Base-by-base conservation (phyloP, 2,113 vertebrate species). In the Plecotus auritus region DNA sequence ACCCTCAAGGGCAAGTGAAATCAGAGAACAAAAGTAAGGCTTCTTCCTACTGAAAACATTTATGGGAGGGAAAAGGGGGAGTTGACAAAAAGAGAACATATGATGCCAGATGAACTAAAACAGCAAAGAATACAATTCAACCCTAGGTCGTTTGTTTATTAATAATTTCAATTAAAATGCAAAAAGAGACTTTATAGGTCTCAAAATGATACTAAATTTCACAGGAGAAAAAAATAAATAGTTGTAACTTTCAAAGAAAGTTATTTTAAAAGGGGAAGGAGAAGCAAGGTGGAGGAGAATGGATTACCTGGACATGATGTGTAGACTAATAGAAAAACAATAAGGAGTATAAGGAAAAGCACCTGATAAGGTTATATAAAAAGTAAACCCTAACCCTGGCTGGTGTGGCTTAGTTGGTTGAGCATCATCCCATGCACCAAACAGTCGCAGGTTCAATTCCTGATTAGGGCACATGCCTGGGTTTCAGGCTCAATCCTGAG, bases 201-300 rank as follows among this genome's bases (percentile, higher is more conserved):
- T 91, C 85, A 90, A 83, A 95, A 80, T 42, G 28, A 61, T 56
- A 67, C n/a, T 83, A 82, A 91, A 76, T 72, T 72, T 85, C 66
- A 88, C 9, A 67, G 6, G 18, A 59, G 45, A 10, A 49, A 72
- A 66, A 92, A 88, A 76, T 14, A 56, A 42, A 32, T 20, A 4
- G 14, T 20, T 73, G 22, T 17, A 85, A 72, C 16, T 93, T 72
- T 82, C 9, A 61, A 61, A 82, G 28, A 61, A 82, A 64, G 26
- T 42, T 42, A 40, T 82, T 32, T 56, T 22, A 82, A 83, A 45
- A 26, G 10, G n/a, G 20, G 5, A 8, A 1, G 32, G 13, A 22
- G 20, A 17, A 59, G 32, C 4, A 9, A 47, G 64, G 26, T 18
- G 30, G 59, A 91, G 28, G 22, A 40, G 51, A 95, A 61, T 14